Base-by-base conservation (phyloP, 2,888 invertebrate genomes). In the Tortrix viridana region DNA sequence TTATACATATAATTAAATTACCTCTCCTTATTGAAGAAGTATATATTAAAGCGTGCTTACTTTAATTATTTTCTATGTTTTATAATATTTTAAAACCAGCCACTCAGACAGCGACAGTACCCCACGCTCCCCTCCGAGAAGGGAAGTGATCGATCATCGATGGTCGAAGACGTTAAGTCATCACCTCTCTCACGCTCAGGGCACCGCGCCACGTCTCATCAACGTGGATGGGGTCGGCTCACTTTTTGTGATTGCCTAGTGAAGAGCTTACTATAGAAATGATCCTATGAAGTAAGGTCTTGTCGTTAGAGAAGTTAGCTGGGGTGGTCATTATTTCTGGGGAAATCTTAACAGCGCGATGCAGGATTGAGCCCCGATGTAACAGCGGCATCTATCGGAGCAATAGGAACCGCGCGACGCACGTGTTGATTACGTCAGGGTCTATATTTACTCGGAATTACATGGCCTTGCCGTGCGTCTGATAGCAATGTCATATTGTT, bases 131-230 rank as follows among this genome's bases (percentile, higher is more conserved):
- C 22, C 23, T 14, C 58, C 48, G 58, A 53, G 26, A 16, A 53
- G 41, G n/a, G 23, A 52, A 9, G 63, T 63, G 63, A 63, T 58
- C 63, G 63, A 63, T 63, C 63, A 63, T 63, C 58, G 63, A 63
- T 12, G 63, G 58, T 53, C 53, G 32, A 53, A 38, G 58, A 53
- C 48, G n/a, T 1, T 1, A 41, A 16, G 50, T 58, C 63, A 52
- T 22, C 32, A 47, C 63, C 63, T 56, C 3, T 46, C 63, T 63
- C 63, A 96, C 4, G 95, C 95, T 2, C 95, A 95, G 1, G 95
- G 95, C 68, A 95, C 87, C 1, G 95, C 95, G 1, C 95, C 95
- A 77, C 95, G 94, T 41, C 82, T 90, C 0, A 95, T 92, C n/a
- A 81, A 72, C 38, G 63, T 58, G 63, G 63, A 22, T 63, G 63